Percentiles rank a stretch among this genome's conserved stretches.
Conservation (phyloP, 2,888 invertebrate genomes). For the Stenurella melanura region DNA sequence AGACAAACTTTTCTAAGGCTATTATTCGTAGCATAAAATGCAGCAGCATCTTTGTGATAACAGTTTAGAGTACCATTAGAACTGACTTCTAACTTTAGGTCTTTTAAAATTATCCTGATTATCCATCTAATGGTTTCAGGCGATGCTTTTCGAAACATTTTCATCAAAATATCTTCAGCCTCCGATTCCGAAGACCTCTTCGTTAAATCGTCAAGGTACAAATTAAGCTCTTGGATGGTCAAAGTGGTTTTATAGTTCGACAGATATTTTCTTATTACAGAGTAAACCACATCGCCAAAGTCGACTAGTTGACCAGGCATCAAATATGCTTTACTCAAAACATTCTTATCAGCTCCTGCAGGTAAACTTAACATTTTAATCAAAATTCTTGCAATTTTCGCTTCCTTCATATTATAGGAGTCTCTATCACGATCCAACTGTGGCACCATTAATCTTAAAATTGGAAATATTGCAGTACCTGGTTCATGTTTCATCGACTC, state of each 20-base stretch:
- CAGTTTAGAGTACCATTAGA: conserved; percentile 81
- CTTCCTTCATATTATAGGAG: conserved; percentile 89
- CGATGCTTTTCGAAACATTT: conserved; percentile 81
- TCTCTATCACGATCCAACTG: conserved; percentile 85
- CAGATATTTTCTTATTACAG: conserved; percentile 79
- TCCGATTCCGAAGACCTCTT: conserved; percentile 79
- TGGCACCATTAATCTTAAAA: conserved; percentile 87
- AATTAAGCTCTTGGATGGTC: conserved; percentile 83
- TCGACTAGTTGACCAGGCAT: conserved; percentile 77
- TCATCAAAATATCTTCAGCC: conserved; percentile 79
- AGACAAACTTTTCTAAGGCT: conserved; percentile 81
- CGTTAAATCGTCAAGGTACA: conserved; percentile 84
- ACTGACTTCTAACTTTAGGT: conserved; percentile 85
- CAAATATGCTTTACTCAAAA: conserved; percentile 74
- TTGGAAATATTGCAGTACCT: conserved; percentile 77
- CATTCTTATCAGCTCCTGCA: conserved; percentile 77
- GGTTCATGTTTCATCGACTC: conserved; percentile 45
- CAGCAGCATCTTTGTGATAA: conserved; percentile 88
- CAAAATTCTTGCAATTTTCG: conserved; percentile 82
- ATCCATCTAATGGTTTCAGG: conserved; percentile 93
- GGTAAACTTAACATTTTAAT: conserved; percentile 86
- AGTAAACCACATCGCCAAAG: conserved; percentile 87
- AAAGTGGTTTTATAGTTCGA: conserved; percentile 73
- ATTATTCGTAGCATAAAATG: conserved; percentile 82
- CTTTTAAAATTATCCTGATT: conserved; percentile 90